Percentiles rank a stretch among this genome's conserved stretches.
phyloP scores from a whole-genome alignment of 2,797 vertebrate genomes.

The Todus mexicanus region DNA sequence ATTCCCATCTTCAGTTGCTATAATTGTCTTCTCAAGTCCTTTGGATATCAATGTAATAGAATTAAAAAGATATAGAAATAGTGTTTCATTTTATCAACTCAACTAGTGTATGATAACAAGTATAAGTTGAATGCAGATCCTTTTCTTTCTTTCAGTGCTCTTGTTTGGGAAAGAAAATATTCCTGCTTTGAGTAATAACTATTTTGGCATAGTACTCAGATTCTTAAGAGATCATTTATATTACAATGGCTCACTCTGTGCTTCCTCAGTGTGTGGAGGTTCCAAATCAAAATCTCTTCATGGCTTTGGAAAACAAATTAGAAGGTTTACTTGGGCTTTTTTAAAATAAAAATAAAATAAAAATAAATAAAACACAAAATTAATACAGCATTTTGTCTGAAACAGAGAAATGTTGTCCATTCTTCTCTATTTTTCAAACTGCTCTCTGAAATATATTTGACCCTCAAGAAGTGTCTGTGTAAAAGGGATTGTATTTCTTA shows the following conservation, averaged over 20 bases:
- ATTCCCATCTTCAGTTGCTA: conserved; percentile 17
- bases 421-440: background rate
- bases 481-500: conserved; percentile 39
- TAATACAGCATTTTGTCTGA: background rate
- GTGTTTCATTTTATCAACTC: background rate
- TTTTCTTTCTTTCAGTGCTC: conserved; percentile 23
- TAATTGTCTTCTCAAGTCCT: background rate
- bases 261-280: conserved; percentile 44
- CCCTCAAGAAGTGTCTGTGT: background rate
- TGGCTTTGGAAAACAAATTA: conserved; percentile 10
- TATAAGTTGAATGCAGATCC: background rate
- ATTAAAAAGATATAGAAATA: background rate
- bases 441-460: conserved; percentile 18
- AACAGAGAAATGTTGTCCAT: background rate
- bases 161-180: conserved; percentile 57
- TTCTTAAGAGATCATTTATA: conserved; percentile 64
- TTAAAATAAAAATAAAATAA: background rate
- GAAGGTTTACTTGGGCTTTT: background rate
- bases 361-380: background rate
- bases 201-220: conserved; percentile 54
- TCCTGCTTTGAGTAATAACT: conserved; percentile 56
- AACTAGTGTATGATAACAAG: background rate
- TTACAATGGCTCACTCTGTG: conserved; percentile 50
- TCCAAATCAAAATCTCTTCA: conserved; percentile 27
- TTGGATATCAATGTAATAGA: background rate